Evolutionary conservation across 2,113 vertebrate species (phyloP).

Genomic region (Cynopterus brachyotis): DNA sequence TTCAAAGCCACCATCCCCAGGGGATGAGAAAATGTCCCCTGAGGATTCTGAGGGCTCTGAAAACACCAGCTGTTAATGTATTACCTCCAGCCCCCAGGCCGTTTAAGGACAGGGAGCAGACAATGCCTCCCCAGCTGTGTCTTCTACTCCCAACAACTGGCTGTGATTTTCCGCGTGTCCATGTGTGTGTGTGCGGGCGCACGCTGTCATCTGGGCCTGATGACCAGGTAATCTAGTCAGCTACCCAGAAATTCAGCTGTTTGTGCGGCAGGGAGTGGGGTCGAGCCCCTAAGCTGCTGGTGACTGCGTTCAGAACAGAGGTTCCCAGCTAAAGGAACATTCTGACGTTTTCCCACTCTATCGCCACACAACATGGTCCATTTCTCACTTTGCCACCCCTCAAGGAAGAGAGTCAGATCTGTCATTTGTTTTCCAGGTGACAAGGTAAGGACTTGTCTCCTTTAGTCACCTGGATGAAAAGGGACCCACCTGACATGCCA

Average conservation of each 20-base stretch:
- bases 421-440: neutral
- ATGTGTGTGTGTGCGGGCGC: accelerated
- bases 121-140: neutral
- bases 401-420: neutral
- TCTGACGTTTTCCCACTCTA: neutral
- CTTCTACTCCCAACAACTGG: neutral
- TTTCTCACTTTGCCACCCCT: neutral
- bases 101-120: neutral
- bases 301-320: neutral
- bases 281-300: neutral
- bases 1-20: slow-evolving; percentile 19
- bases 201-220: accelerated
- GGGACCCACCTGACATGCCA: neutral
- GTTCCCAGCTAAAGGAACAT: neutral
- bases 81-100: neutral
- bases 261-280: neutral
- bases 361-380: accelerated
- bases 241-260: neutral
- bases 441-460: neutral
- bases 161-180: neutral
- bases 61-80: neutral
- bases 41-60: neutral
- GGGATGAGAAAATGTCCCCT: neutral
- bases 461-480: neutral
- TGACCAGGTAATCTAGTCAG: neutral